A percentile compares a stretch with the other conserved stretches of the same genome.
These are phyloP conservation scores for Pemphigus obesinymphae DNA, from an alignment of 1,140 invertebrate genomes.

Conservation along the genomic window DNA sequence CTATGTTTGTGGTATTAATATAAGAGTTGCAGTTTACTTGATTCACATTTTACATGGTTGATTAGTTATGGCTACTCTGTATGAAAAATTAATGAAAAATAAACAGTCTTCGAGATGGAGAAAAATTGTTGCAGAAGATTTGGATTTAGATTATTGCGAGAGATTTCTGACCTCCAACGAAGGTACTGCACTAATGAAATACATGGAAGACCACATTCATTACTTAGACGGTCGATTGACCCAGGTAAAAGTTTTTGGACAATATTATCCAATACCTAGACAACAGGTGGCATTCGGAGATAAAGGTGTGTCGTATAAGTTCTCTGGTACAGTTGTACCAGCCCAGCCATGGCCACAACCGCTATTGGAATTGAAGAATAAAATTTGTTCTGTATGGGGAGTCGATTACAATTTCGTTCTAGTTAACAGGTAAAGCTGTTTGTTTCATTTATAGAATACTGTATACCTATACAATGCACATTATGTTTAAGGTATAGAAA, in stretches of 20 bases:
- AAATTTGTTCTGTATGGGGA: slow-evolving; percentile 55
- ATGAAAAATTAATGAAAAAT: slow-evolving; percentile 1
- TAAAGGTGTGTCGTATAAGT: slow-evolving; percentile 60
- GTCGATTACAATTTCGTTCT: slow-evolving; percentile 66
- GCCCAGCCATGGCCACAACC: slow-evolving; percentile 60
- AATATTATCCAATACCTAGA: slow-evolving; percentile 62
- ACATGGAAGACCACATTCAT: slow-evolving; percentile 55
- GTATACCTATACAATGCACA: neutral
- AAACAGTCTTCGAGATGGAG: slow-evolving; percentile 49
- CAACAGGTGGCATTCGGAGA: slow-evolving; percentile 66
- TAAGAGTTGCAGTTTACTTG: no score
- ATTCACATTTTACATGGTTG: no score
- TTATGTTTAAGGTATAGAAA: slow-evolving; percentile 59
- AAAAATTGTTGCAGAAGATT: slow-evolving; percentile 52
- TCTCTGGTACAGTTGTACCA: slow-evolving; percentile 60
- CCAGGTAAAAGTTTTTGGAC: slow-evolving; percentile 62
- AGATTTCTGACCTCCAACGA: slow-evolving; percentile 51
- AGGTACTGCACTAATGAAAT: slow-evolving; percentile 52
- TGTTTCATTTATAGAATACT: neutral
- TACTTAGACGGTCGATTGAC: slow-evolving; percentile 60
- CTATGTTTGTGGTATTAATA: no score
- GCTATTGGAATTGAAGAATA: slow-evolving; percentile 55
- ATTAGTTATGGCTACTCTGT: neutral
- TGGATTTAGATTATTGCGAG: slow-evolving; percentile 56
- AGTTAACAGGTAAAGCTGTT: slow-evolving; percentile 59